Evolutionary conservation across 2,888 invertebrate genomes (phyloP), one percentile per base, ranked within the genome.

Genomic region (Athripsodes cinereus): DNA sequence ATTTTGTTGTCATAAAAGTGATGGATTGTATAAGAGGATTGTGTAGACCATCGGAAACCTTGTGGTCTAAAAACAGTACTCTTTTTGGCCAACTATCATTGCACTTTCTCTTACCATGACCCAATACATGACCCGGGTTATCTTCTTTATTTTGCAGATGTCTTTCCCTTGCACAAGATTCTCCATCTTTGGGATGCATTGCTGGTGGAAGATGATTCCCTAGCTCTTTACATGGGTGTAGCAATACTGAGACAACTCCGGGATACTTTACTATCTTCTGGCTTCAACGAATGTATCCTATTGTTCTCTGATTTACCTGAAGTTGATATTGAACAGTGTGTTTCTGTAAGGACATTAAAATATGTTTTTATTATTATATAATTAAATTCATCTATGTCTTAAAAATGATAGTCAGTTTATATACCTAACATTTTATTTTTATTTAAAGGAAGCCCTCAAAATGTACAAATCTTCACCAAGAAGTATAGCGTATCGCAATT

Each of bases 231-330:
- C 71, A 92, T 99, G 70, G 99, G 98, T 1, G 84, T 97, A 8
- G 92, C 95, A 0, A 91, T 99, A 65, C 77, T 99, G 46, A 84
- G 88, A 55, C 97, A 98, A 71, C 76, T 98, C 22, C 80, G 93
- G 55, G 87, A 86, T 64, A 87, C 91, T 0, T 74, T 97, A 6
- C 80, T 99, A 2, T 82, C 84, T 5, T 95, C 93, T 0, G 96
- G 96, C 10, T 99, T 99, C 74, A 99, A 99, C 72, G 99, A 99
- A 71, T 98, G 98, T 70, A 99, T 99, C 66, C 77, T 99, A 40
- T 78, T 98, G 20, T 99, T 99, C 75, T 97, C 97, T n/a, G 98
- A 99, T 77, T 81, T 99, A 68, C 98, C 98, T 52, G 96, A 96
- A 74, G 92, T 97, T 60, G 95, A 96, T 66, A 96, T 97, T 68